Evolutionary conservation across 2,888 invertebrate genomes (phyloP).

Genomic region (Sclerodermus sp.): DNA sequence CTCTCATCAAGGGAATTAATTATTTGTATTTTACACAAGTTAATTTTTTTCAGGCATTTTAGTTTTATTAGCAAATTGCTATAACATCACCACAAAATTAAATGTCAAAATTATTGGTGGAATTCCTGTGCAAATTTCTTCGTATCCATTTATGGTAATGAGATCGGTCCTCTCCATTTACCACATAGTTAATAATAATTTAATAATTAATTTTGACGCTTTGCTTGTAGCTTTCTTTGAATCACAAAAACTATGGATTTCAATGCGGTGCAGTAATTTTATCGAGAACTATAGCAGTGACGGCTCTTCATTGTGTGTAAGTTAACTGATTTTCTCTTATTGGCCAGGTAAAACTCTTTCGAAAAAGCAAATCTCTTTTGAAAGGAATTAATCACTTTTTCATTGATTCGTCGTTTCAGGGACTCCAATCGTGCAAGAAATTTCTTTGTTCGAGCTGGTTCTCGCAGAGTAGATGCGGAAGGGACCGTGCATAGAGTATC

Average conservation of each 20-base stretch:
- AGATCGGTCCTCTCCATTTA: too few relatives aligned
- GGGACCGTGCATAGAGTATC: conserved; percentile 25
- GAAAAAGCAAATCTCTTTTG: too few relatives aligned
- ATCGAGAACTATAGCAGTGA: conserved; percentile 28
- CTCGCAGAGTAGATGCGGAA: conserved; percentile 15
- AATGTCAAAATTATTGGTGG: conserved; percentile 29
- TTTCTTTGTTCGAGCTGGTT: conserved; percentile 34
- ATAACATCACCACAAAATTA: neutral
- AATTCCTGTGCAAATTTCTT: conserved; percentile 12
- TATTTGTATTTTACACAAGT: too few relatives aligned
- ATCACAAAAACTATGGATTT: conserved; percentile 13
- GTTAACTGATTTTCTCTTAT: too few relatives aligned
- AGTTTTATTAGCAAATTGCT: neutral
- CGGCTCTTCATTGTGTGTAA: conserved; percentile 40
- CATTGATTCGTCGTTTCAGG: neutral
- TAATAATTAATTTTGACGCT: too few relatives aligned
- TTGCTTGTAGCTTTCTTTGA: conserved; percentile 33
- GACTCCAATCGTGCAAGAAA: neutral
- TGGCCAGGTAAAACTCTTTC: too few relatives aligned
- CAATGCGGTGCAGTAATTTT: conserved; percentile 34
- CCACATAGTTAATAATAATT: too few relatives aligned
- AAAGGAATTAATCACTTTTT: too few relatives aligned
- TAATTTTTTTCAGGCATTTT: too few relatives aligned
- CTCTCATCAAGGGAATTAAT: too few relatives aligned
- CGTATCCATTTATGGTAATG: conserved; percentile 27